These are phyloP conservation scores for Seriola aureovittata DNA, from an alignment of 2,113 vertebrate species.

Conservation along the genomic window DNA sequence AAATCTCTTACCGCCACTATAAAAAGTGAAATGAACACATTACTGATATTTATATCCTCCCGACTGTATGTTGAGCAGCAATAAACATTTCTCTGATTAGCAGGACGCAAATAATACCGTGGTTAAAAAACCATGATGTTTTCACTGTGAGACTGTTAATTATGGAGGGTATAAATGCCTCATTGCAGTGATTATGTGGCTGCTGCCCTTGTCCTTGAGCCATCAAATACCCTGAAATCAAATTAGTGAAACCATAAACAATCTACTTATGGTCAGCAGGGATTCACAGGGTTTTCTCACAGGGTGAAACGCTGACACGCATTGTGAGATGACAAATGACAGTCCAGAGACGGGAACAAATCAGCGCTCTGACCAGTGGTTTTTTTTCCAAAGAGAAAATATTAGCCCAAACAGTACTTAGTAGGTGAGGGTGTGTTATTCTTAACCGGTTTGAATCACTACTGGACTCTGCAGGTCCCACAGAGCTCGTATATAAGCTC, in stretches of 20 bases:
- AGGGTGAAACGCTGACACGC: slow-evolving; percentile 66
- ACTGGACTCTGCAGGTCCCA: slow-evolving; percentile 79
- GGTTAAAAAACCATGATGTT: slow-evolving; percentile 43
- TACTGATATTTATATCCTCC: slow-evolving; percentile 59
- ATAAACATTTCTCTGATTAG: slow-evolving; percentile 66
- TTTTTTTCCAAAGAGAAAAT: slow-evolving; percentile 77
- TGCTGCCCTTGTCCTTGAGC: slow-evolving; percentile 50
- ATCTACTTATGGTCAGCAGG: slow-evolving; percentile 75
- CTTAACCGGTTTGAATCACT: slow-evolving; percentile 81
- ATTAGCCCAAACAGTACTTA: slow-evolving; percentile 83
- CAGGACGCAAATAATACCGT: slow-evolving; percentile 40
- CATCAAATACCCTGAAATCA: slow-evolving; percentile 72
- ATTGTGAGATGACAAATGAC: slow-evolving; percentile 77
- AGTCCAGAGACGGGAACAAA: slow-evolving; percentile 76
- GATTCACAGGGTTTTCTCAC: slow-evolving; percentile 62
- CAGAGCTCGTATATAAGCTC: slow-evolving; percentile 84
- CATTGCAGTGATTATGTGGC: slow-evolving; percentile 63
- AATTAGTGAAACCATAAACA: slow-evolving; percentile 81
- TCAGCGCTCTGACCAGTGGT: slow-evolving; percentile 69
- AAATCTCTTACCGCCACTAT: slow-evolving; percentile 40
- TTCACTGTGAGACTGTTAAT: slow-evolving; percentile 63
- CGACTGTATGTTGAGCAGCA: slow-evolving; percentile 27
- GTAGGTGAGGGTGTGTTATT: slow-evolving; percentile 85
- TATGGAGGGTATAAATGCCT: slow-evolving; percentile 60
- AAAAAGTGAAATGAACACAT: slow-evolving; percentile 58